Base-by-base conservation (phyloP, 2,797 vertebrate species). In the Passerculus sandwichensis region DNA sequence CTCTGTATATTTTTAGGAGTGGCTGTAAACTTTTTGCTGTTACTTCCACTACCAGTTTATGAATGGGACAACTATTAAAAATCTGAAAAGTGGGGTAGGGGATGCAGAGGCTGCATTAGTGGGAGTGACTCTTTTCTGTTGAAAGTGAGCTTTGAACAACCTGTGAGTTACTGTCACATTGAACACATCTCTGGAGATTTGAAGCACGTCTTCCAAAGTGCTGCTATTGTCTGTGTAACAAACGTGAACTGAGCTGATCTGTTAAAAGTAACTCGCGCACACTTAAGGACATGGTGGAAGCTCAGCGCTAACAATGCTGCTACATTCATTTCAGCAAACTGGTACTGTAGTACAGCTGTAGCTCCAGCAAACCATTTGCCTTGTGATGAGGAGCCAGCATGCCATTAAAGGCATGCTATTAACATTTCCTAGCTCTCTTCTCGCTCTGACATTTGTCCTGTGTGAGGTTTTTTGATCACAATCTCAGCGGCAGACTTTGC, bases 221-320 rank as follows among this genome's bases (percentile, higher is more conserved):
- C 72, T 70, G 57, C 91, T 88, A 77, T 94, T 94, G 84, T 94
- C 82, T 79, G 53, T 29, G 25, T 75, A 90, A 92, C 57, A 93
- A 89, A 95, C 25, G 72, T 57, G 50, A 90, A 70, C 70, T 48
- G 82, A 94, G 75, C 80, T 67, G 38, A 45, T 96, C 86, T 94
- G 80, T 93, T 88, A 57, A 87, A 91, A 95, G 47, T 34, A 69
- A 96, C 67, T 73, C 88, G 65, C 48, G 53, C 78, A 81, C 71
- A 32, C 80, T 96, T 90, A 73, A 90, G 80, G 62, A 78, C 61
- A 51, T 92, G 80, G 88, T 77, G 80, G 91, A 26, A 93, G 51
- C 83, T 96, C 81, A 88, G 42, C 1, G 0, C 54, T 96, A 95
- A 93, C 75, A 77, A 44, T 91, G 79, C 40, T 51, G 79, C 56